Evolutionary conservation across 2,113 vertebrate genomes (phyloP).

Genomic region (Phylloscopus trochiloides): DNA sequence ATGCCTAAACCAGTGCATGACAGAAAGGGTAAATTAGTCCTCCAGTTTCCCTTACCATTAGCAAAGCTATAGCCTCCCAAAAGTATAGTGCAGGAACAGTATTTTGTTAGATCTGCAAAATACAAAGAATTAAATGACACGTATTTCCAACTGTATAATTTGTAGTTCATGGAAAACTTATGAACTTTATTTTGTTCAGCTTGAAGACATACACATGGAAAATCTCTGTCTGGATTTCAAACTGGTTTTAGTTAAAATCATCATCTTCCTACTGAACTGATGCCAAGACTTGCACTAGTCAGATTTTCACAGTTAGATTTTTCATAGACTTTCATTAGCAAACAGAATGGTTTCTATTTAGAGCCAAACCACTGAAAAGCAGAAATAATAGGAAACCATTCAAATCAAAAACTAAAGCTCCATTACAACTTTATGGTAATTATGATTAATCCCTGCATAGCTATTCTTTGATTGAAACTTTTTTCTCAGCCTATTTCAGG

Average conservation of each 20-base stretch:
- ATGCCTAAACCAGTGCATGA: background rate
- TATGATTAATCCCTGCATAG: background rate
- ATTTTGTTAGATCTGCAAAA: background rate
- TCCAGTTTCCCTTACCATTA: background rate
- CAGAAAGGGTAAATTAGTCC: background rate
- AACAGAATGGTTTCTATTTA: constrained; percentile 23
- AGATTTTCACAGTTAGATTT: background rate
- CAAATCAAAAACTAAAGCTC: background rate
- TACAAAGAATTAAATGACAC: background rate
- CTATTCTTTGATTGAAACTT: background rate
- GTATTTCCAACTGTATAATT: background rate
- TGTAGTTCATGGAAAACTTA: background rate
- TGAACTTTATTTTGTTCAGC: background rate
- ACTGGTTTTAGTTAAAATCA: background rate
- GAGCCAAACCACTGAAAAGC: background rate
- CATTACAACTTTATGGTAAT: background rate
- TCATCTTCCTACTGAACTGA: background rate
- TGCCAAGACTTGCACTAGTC: background rate
- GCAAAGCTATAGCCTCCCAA: background rate
- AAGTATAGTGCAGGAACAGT: background rate
- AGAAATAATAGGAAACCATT: constrained; percentile 19
- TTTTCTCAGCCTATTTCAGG: background rate
- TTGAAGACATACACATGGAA: background rate
- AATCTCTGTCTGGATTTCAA: background rate
- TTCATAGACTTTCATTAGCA: constrained; percentile 7